These are phyloP conservation scores for Platycnemis pennipes DNA, from an alignment of 2,888 invertebrate species.

Conservation along the genomic window DNA sequence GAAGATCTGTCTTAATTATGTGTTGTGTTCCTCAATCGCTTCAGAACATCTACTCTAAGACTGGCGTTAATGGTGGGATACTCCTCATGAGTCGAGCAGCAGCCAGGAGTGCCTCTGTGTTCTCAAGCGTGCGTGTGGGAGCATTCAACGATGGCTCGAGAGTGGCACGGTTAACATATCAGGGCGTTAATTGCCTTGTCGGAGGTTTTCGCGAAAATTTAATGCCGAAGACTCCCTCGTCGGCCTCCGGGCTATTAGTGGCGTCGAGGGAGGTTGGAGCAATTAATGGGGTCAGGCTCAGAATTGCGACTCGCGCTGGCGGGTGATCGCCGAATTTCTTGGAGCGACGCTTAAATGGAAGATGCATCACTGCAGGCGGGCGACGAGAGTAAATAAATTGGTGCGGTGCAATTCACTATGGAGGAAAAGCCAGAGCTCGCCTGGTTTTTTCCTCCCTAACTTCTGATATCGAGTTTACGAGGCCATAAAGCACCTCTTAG, in stretches of 20 bases:
- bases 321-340: not conserved
- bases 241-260: not conserved
- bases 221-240: not conserved
- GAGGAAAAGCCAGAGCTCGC: not conserved
- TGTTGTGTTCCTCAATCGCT: not conserved
- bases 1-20: not conserved
- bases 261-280: not conserved
- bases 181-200: not conserved
- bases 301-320: not conserved
- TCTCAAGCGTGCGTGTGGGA: not conserved
- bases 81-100: not conserved
- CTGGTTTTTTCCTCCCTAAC: not conserved
- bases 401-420: not conserved
- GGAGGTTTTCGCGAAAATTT: constrained; percentile 4
- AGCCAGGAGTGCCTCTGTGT: not conserved
- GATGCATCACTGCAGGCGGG: not conserved
- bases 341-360: not conserved
- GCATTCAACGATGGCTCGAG: not conserved
- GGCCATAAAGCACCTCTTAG: not conserved
- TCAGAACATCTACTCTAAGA: not conserved
- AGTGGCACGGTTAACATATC: not conserved
- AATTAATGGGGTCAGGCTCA: not conserved
- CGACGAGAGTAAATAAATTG: not conserved
- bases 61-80: not conserved
- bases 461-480: not conserved